phyloP scores from a whole-genome alignment of 2,888 invertebrate genomes.

The Melipona bicolor region DNA sequence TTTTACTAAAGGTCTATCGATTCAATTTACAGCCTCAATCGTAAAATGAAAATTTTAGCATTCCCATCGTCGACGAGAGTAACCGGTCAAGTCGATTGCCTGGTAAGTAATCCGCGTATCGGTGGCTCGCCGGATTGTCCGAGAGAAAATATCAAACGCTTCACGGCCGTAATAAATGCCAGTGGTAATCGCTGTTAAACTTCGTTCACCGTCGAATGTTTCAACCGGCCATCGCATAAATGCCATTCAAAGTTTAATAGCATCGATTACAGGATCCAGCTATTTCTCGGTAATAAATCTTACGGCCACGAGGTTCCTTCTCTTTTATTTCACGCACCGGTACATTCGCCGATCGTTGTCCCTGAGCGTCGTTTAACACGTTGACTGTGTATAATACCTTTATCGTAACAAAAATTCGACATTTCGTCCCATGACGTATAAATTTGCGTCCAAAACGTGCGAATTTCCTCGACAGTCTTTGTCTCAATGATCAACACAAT shows the following conservation, averaged over 20 bases:
- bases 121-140: neutral
- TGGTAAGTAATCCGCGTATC: slow-evolving; percentile 12
- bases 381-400: too few species aligned
- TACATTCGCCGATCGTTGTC: neutral
- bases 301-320: slow-evolving; percentile 28
- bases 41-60: too few species aligned
- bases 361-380: neutral
- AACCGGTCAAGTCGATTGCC: slow-evolving; percentile 40
- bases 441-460: too few species aligned
- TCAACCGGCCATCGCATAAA: slow-evolving; percentile 41
- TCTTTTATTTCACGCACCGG: slow-evolving; percentile 39
- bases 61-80: neutral
- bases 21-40: too few species aligned
- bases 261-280: slow-evolving; percentile 51
- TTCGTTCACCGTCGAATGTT: slow-evolving; percentile 25
- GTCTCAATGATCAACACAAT: too few species aligned
- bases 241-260: slow-evolving; percentile 56
- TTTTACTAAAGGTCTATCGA: too few species aligned
- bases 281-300: slow-evolving; percentile 55
- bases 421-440: too few species aligned
- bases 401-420: too few species aligned
- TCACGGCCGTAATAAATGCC: slow-evolving; percentile 46
- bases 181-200: slow-evolving; percentile 49
- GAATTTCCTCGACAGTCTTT: too few species aligned
- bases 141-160: slow-evolving; percentile 35